These are phyloP conservation scores for Peromyscus aztecus DNA, from an alignment of 2,797 vertebrate species.

Conservation along the genomic window DNA sequence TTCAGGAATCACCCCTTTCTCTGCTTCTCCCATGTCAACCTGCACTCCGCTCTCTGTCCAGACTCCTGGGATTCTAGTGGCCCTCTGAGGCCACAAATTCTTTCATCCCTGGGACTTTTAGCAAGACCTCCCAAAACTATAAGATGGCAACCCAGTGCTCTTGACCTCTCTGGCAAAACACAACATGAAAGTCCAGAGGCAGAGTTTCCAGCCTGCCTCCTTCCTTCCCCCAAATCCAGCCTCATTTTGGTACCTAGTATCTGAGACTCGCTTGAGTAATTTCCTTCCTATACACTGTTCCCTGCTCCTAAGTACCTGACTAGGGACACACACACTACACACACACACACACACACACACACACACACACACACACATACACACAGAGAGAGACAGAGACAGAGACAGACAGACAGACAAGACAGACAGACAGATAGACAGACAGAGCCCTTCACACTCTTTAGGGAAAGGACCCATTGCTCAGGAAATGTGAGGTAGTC, in stretches of 20 bases:
- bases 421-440: no score
- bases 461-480: neutral
- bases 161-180: neutral
- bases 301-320: neutral
- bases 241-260: neutral
- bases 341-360: neutral
- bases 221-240: neutral
- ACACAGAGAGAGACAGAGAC: no score
- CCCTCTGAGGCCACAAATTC: neutral
- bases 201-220: neutral
- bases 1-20: neutral
- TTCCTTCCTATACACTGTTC: neutral
- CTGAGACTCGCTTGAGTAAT: neutral
- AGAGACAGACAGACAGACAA: no score
- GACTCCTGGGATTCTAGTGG: neutral
- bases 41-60: neutral
- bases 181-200: neutral
- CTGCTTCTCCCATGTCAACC: neutral
- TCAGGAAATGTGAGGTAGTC: neutral
- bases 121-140: neutral
- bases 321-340: neutral
- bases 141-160: neutral
- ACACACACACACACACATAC: neutral
- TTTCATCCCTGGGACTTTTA: neutral
- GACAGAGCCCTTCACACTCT: neutral